Conservation (phyloP, 1,140 invertebrate genomes). For the Drosophila oshimai region DNA sequence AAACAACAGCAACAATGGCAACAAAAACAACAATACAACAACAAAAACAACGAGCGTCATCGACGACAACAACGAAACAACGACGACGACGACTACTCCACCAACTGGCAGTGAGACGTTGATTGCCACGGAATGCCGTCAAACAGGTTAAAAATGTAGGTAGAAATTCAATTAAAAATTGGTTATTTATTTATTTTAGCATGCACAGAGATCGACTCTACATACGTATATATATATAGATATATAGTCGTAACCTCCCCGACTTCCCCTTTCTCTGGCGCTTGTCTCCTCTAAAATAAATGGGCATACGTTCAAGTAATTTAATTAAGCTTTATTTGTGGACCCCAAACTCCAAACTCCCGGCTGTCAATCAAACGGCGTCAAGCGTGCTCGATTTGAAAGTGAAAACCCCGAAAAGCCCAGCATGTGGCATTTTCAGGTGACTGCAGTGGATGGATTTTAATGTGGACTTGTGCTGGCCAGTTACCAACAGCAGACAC, state of each 20-base stretch:
- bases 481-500: not conserved
- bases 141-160: constrained; percentile 82
- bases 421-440: constrained; percentile 39
- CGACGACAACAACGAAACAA: constrained; percentile 45
- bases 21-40: constrained; percentile 12
- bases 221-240: constrained; percentile 15
- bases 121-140: constrained; percentile 81
- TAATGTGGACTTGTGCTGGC: not conserved
- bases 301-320: constrained; percentile 50
- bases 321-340: constrained; percentile 61
- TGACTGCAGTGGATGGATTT: not conserved
- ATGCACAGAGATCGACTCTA: constrained; percentile 66
- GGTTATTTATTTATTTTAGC: constrained; percentile 82
- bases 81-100: constrained; percentile 61
- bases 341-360: constrained; percentile 56
- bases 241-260: not conserved
- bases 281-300: not conserved
- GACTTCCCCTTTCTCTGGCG: not conserved
- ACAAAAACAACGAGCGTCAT: constrained; percentile 45
- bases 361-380: constrained; percentile 63
- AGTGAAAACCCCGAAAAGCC: constrained; percentile 57
- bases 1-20: constrained; percentile 25
- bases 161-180: constrained; percentile 82
- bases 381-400: constrained; percentile 60
- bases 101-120: constrained; percentile 70